phyloP scores from a whole-genome alignment of 2,888 invertebrate species.

The Petrophora chlorosata region DNA sequence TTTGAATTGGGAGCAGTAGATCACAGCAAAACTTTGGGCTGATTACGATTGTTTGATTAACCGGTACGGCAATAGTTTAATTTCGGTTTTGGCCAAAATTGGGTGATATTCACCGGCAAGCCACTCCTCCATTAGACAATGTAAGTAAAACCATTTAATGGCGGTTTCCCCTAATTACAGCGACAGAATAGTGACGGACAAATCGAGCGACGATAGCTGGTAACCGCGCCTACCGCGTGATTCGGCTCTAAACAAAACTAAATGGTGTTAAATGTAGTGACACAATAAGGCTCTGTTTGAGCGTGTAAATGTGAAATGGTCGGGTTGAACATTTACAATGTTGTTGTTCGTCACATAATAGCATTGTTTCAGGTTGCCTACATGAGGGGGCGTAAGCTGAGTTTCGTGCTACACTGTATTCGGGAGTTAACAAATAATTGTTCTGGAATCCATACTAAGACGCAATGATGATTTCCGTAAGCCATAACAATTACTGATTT shows the following conservation, averaged over 20 bases:
- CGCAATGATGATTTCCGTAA: not conserved
- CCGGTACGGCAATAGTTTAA: slow-evolving; percentile 13
- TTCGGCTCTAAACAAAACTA: slow-evolving; percentile 55
- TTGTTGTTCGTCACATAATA: slow-evolving; percentile 61
- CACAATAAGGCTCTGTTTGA: slow-evolving; percentile 31
- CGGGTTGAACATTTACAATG: slow-evolving; percentile 47
- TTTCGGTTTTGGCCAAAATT: slow-evolving; percentile 34
- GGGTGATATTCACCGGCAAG: slow-evolving; percentile 60
- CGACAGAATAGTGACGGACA: slow-evolving; percentile 65
- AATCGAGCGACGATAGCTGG: slow-evolving; percentile 62
- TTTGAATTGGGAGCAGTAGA: slow-evolving; percentile 3
- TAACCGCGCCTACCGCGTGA: slow-evolving; percentile 64
- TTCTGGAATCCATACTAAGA: slow-evolving; percentile 1
- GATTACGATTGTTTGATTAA: slow-evolving; percentile 14
- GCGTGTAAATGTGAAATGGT: slow-evolving; percentile 42
- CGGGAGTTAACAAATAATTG: slow-evolving; percentile 1
- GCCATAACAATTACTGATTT: no score
- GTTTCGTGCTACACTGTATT: slow-evolving; percentile 24
- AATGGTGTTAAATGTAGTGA: slow-evolving; percentile 61
- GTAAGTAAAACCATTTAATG: slow-evolving; percentile 72
- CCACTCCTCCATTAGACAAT: slow-evolving; percentile 76
- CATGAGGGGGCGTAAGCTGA: slow-evolving; percentile 32
- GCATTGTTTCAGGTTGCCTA: slow-evolving; percentile 60
- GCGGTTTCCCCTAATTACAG: slow-evolving; percentile 76
- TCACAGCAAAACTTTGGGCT: slow-evolving; percentile 8